Evolutionary conservation across 2,113 vertebrate genomes (phyloP), one percentile per base, ranked within the genome.

Genomic region (Strigops habroptila): DNA sequence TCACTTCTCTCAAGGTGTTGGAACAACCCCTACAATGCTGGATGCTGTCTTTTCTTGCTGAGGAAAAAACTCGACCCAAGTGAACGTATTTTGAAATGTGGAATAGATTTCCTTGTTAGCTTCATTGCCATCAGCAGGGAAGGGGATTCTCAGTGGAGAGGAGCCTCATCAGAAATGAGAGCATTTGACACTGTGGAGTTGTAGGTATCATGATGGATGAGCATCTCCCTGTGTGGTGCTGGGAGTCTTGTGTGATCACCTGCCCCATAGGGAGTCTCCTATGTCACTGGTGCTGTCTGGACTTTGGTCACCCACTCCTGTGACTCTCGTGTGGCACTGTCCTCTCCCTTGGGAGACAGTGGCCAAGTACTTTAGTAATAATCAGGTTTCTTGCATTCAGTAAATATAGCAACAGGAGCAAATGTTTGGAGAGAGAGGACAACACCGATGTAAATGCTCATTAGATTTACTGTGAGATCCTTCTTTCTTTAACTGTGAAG

Each of bases 11-110:
- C 22, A 71, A 96, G 87, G 89, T 94, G 89, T 68, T 94, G 78
- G 78, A 91, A 49, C 35, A 94, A 82, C 91, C 84, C 81, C 44
- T 37, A 63, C 49, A 63, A 41, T 90, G 51, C 90, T 96, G 52
- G 67, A 46, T 88, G 51, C 88, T 95, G 67, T 88, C 75, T 96
- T 86, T 93, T 92, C 87, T 67, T 79, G n/a, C 19, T 67, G 60
- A 18, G 71, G 41, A 64, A 51, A 77, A 67, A 49, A 8, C 46
- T 37, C 81, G 51, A 52, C 33, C 0, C 0, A 88, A 64, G 24
- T 22, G 63, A 75, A 59, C 63, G 1, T 81, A 64, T 82, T 91
- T 93, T 71, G 76, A 86, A 91, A 92, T 86, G 75, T 57, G 81
- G 92, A 84, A 82, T 60, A 28, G 52, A 92, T 93, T 91, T 92